Base-by-base conservation (phyloP, 1,140 invertebrate species). In the Leptoteleia sp. region DNA sequence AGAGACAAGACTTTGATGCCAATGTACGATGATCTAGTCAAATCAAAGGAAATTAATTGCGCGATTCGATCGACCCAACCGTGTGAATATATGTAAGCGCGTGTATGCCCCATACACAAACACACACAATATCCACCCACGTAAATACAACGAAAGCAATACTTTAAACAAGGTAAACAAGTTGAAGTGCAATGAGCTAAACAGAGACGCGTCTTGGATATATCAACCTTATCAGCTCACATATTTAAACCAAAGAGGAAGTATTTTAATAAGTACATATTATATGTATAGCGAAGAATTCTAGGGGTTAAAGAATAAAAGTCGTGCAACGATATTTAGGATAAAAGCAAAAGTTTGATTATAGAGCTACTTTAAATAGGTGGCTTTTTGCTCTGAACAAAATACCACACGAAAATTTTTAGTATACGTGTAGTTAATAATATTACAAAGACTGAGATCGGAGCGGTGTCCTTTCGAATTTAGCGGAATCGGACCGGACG, bases 121-220 rank as follows among this genome's bases (percentile, higher is more conserved):
- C 57, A 68, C 13, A 80, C 33, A 50, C 50, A 67, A 65, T 80
- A 85, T 88, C 85, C 87, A 88, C 82, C 85, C 86, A 85, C 78
- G 59, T 83, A 75, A 82, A 84, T 88, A 89, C 88, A 89, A 89
- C 88, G 87, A 89, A 89, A 89, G 87, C 87, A 89, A 89, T 89
- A 88, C 80, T 88, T 82, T 65, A 86, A 85, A 88, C 85, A 89
- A 89, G 87, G 86, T 89, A 84, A 79, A 83, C 29, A 81, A 79
- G 64, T 37, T 12, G 65, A 38, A 76, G 52, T 54, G 50, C 79
- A 38, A 47, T 35, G 16, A 78, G 19, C 25, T 16, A 52, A 47
- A n/a, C n/a, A n/a, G 45, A 65, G 16, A 13, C 27, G 27, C 31
- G 43, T 59, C 35, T 76, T 67, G 47, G 25, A 67, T 70, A 70